phyloP scores from a whole-genome alignment of 1,140 invertebrate genomes.

The Zeugodacus cucurbitae region DNA sequence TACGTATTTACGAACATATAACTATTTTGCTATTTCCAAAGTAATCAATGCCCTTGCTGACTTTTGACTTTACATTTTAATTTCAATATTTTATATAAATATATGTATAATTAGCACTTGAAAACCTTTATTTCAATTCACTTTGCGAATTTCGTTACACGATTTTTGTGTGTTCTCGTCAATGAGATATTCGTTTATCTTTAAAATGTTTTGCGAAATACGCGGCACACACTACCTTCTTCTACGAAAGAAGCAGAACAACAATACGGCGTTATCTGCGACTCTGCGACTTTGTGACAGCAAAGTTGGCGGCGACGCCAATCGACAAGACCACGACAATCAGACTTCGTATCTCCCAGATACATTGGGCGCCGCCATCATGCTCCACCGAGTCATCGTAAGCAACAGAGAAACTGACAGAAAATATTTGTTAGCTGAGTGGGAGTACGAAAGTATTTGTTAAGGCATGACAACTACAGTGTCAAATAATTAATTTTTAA shows the following conservation, averaged over 20 bases:
- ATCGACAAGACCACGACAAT: neutral
- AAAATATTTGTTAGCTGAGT: no score
- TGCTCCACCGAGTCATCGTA: neutral
- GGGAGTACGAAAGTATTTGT: no score
- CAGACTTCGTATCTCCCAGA: neutral
- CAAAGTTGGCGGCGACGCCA: neutral
- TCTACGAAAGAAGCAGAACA: constrained; percentile 13
- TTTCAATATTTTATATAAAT: no score
- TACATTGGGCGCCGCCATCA: constrained; percentile 24
- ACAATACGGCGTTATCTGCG: neutral
- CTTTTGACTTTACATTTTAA: no score
- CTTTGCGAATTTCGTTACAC: neutral
- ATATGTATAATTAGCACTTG: neutral
- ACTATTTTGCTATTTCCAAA: neutral
- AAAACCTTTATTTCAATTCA: neutral
- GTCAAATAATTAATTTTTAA: no score
- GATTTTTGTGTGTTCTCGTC: neutral
- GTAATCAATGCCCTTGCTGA: neutral
- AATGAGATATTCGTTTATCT: constrained; percentile 9
- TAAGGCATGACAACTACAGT: no score
- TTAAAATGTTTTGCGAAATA: constrained; percentile 17
- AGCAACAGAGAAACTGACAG: neutral
- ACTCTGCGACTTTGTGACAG: neutral
- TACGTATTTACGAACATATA: neutral
- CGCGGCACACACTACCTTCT: neutral